Base-by-base conservation (phyloP, 2,888 invertebrate species). In the Pyrrhia umbra region DNA sequence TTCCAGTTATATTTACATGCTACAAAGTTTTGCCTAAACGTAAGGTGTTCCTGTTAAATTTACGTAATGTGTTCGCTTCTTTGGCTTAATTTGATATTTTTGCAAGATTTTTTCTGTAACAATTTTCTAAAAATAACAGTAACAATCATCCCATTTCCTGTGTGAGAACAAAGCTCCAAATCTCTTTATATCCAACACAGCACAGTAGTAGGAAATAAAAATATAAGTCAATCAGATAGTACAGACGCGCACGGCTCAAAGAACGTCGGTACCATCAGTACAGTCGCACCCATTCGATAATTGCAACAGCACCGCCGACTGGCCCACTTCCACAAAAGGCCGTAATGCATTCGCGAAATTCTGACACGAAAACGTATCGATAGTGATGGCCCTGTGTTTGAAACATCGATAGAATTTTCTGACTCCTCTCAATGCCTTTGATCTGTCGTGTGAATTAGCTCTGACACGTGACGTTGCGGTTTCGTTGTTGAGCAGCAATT, bases 281-380 rank as follows among this genome's bases (percentile, higher is more conserved):
- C 80, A 81, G 79, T 66, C 79, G 80, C 77, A 75, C 77, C 81
- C 80, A 82, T 86, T 85, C 82, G 77, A 84, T 88, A 86, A 87
- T 86, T 88, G 86, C 83, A 80, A 80, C 81, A 80, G 77, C 70
- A 76, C 78, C 71, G 74, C 73, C 79, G 72, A 80, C 82, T 87
- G 86, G 79, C 86, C 84, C 80, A 86, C 75, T 86, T 84, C 81
- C 80, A 83, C 82, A 83, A 83, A 84, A 85, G 82, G 80, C 81
- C 70, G 79, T 84, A 85, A 87, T 86, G 87, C 86, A 85, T 88
- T 86, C 82, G 81, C 82, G 69, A 83, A 86, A 85, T 85, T 86
- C 81, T 79, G 82, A 79, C 79, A 77, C 79, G 70, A 78, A 71
- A 74, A 77, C 54, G 54, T 77, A 80, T 77, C 75, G 65, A 68